Base-by-base conservation (phyloP, 2,113 vertebrate species). In the Zingel zingel region DNA sequence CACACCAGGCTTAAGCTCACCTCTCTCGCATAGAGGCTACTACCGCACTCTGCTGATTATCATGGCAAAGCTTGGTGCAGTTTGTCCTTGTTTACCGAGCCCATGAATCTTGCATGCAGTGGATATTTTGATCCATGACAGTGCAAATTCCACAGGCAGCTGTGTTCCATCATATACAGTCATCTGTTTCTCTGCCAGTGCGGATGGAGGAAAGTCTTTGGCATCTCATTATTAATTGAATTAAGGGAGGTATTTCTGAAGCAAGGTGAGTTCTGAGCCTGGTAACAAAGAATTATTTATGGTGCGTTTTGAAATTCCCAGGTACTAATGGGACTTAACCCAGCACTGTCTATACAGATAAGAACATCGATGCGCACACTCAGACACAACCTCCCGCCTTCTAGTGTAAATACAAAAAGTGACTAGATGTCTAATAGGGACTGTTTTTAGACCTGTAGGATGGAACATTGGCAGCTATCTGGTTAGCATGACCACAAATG, bases 191-290 rank as follows among this genome's bases (percentile, higher is more conserved):
- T 70, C 62, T 9, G 54, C 81, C 36, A 45, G 59, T 57, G 74
- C 54, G 72, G 73, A 86, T 59, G 56, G 74, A 64, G 70, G 64
- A 79, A 47, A 64, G 47, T 74, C 47, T 69, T 70, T 79, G 71
- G 68, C 73, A 62, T 81, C 83, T 93, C 89, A 91, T 93, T 86
- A 91, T 88, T 91, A 92, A 92, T 91, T 92, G 72, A 91, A 89
- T 91, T 82, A 90, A 84, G 68, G 48, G 58, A 71, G 23, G 50
- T 86, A 92, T 91, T 92, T 91, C 74, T 66, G 77, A 88, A 90
- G 67, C 74, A 88, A 93, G 89, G 87, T 91, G 80, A 86, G 78
- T 73, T 87, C 72, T 53, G 82, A 74, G 80, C 70, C 85, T 66
- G 76, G 76, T 66, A 78, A 74, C 61, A 56, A 82, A 79, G 84